phyloP scores from a whole-genome alignment of 1,140 invertebrate species.

The Aphis craccivora region DNA sequence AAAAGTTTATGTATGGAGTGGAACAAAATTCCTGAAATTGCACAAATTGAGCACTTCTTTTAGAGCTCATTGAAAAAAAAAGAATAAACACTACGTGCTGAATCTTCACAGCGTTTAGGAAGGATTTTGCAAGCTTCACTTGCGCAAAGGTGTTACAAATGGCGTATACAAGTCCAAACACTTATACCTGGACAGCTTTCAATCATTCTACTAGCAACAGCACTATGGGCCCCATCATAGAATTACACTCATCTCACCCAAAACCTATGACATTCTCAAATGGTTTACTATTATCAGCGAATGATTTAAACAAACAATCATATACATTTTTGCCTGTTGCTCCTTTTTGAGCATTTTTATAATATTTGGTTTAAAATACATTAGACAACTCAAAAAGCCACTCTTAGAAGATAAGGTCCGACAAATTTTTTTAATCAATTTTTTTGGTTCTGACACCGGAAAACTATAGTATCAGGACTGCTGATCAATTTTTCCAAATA shows the following conservation, averaged over 20 bases:
- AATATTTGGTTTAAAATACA: background rate
- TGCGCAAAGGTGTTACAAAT: background rate
- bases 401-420: no score
- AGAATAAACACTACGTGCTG: background rate
- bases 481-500: no score
- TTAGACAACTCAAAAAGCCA: background rate
- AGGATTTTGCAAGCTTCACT: background rate
- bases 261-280: background rate
- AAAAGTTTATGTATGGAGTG: background rate
- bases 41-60: background rate
- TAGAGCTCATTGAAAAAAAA: background rate
- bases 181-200: no score
- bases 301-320: background rate
- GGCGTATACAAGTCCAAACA: background rate
- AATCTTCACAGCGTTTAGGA: background rate
- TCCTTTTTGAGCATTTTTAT: background rate
- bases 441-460: no score
- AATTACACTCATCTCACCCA: background rate
- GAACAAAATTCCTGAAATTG: background rate
- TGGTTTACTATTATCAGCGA: background rate
- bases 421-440: no score
- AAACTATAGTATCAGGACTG: no score
- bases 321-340: background rate
- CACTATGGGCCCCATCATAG: background rate
- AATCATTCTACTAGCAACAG: no score